phyloP scores from a whole-genome alignment of 2,888 invertebrate genomes.

The Lissonota sp. region DNA sequence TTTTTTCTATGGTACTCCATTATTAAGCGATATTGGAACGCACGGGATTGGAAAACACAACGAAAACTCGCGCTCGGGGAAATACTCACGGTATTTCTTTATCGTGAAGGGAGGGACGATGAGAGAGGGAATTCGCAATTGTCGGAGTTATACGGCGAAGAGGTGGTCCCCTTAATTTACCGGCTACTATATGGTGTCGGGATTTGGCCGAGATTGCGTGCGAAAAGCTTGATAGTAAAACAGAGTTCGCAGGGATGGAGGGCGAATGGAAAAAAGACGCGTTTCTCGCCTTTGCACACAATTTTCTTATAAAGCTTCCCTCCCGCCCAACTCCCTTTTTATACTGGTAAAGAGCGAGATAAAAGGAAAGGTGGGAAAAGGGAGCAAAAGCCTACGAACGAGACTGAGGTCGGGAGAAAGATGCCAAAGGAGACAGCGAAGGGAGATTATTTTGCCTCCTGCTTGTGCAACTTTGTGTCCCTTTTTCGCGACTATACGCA shows the following conservation, averaged over 20 bases:
- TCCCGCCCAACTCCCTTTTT: background rate
- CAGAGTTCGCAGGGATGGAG: background rate
- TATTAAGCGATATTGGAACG: slow-evolving; percentile 47
- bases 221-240: slow-evolving; percentile 22
- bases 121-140: background rate
- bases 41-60: slow-evolving; percentile 19
- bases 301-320: slow-evolving; percentile 4
- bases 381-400: slow-evolving; percentile 13
- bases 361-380: slow-evolving; percentile 22
- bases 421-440: slow-evolving; percentile 24
- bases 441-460: slow-evolving; percentile 3
- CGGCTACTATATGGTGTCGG: slow-evolving; percentile 14
- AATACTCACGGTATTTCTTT: background rate
- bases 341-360: slow-evolving; percentile 39
- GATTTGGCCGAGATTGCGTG: slow-evolving; percentile 38
- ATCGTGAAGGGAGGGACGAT: slow-evolving; percentile 2
- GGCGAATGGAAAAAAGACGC: no score
- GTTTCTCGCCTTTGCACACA: slow-evolving; percentile 21
- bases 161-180: slow-evolving; percentile 35
- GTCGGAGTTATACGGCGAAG: background rate
- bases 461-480: no score
- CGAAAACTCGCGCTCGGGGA: background rate
- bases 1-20: slow-evolving; percentile 36
- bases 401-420: slow-evolving; percentile 1
- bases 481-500: no score